These are phyloP conservation scores for Ceyx melanurus DNA, from an alignment of 2,113 vertebrate genomes.

Conservation along the genomic window DNA sequence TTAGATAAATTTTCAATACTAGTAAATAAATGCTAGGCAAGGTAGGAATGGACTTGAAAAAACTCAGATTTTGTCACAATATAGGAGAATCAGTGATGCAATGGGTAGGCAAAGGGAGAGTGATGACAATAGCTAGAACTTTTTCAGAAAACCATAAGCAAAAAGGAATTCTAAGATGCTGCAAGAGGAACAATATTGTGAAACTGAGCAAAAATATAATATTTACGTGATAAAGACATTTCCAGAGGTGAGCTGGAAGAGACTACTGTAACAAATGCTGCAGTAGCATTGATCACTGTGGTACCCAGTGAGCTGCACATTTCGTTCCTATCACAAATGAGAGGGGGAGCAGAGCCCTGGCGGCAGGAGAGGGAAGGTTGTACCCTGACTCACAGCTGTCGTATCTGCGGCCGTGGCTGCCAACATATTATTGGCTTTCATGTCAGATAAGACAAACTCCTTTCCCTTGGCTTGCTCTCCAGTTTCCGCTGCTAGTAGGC, in stretches of 20 bases:
- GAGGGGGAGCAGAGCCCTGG: background rate
- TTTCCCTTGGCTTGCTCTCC: background rate
- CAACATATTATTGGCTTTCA: background rate
- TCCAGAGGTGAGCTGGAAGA: background rate
- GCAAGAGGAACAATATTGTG: background rate
- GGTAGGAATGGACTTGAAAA: background rate
- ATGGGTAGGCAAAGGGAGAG: background rate
- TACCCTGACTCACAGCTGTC: conserved; percentile 12
- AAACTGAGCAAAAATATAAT: background rate
- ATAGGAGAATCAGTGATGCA: background rate
- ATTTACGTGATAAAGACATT: background rate
- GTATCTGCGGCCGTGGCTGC: background rate
- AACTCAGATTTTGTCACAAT: background rate
- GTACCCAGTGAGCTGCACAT: background rate
- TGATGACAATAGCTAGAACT: background rate
- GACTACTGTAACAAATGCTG: rapidly evolving
- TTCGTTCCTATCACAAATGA: background rate
- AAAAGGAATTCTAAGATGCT: background rate
- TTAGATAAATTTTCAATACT: background rate
- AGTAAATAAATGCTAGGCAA: background rate
- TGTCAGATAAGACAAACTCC: background rate
- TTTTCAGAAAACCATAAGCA: background rate
- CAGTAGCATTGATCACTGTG: rapidly evolving
- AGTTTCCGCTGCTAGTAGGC: background rate
- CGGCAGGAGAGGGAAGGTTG: background rate